These are phyloP conservation scores for Neodiprion lecontei DNA, from an alignment of 1,140 invertebrate species.

Conservation along the genomic window DNA sequence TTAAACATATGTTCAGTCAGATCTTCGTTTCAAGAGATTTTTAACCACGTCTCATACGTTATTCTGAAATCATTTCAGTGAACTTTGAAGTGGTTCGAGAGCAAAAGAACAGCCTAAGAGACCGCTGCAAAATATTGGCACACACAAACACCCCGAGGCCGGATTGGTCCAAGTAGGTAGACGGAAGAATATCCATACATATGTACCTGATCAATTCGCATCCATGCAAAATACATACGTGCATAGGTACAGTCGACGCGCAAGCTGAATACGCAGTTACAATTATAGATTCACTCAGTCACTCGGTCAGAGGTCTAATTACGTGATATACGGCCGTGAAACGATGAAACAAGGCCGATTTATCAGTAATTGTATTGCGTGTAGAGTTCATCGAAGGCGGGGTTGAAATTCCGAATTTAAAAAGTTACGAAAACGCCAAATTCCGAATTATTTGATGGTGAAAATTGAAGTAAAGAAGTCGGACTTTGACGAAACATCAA, in stretches of 20 bases:
- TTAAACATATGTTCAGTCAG: too few species aligned
- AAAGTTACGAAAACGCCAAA: too few species aligned
- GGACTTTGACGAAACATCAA: too few species aligned
- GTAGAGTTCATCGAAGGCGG: too few species aligned
- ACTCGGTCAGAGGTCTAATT: not conserved
- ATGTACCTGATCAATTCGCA: not conserved
- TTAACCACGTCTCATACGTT: too few species aligned
- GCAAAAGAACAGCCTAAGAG: conserved; percentile 53
- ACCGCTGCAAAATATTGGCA: conserved; percentile 55
- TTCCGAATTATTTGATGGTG: too few species aligned
- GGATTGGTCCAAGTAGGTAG: conserved; percentile 41
- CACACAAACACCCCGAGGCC: conserved; percentile 57
- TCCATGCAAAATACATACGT: not conserved
- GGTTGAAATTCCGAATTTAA: too few species aligned
- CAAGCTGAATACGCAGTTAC: not conserved
- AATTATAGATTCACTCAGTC: not conserved
- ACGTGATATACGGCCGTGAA: conserved; percentile 1
- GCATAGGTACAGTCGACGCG: too few species aligned
- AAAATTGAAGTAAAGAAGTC: too few species aligned
- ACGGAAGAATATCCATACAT: not conserved
- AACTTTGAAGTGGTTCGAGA: conserved; percentile 51
- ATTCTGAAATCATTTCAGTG: conserved; percentile 3
- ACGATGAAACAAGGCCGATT: not conserved
- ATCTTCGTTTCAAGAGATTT: too few species aligned
- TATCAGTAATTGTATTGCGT: not conserved